phyloP scores from a whole-genome alignment of 2,797 vertebrate species.

The Eremophila alpestris region DNA sequence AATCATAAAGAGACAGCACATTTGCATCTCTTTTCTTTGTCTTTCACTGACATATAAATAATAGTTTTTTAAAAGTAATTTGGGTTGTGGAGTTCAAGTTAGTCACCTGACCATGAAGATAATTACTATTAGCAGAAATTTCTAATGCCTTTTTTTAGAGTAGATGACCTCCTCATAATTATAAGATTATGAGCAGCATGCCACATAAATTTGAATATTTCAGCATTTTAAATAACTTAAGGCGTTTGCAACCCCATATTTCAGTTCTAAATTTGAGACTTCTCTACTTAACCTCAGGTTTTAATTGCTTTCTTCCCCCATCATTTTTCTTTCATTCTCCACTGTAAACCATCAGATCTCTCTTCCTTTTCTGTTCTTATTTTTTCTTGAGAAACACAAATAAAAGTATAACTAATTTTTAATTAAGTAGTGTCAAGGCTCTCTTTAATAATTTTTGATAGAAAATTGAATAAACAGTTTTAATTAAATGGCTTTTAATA shows the following conservation, averaged over 20 bases:
- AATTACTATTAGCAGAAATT: constrained; percentile 34
- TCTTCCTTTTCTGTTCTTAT: neutral
- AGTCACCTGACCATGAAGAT: constrained; percentile 6
- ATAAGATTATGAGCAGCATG: neutral
- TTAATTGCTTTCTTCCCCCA: neutral
- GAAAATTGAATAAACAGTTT: constrained; percentile 29
- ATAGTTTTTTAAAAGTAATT: constrained; percentile 11
- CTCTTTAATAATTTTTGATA: neutral
- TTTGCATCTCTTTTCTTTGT: constrained; percentile 41
- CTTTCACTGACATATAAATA: constrained; percentile 42
- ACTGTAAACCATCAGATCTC: neutral
- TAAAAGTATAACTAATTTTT: neutral
- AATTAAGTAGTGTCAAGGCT: neutral
- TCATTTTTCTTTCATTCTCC: constrained; percentile 4
- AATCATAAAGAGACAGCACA: neutral
- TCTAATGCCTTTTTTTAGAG: neutral
- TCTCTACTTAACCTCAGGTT: neutral
- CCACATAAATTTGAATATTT: constrained; percentile 19
- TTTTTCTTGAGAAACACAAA: constrained; percentile 14
- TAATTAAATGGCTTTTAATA: constrained; percentile 14
- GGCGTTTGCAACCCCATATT: neutral
- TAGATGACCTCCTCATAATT: constrained; percentile 14
- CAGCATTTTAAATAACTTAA: constrained; percentile 6
- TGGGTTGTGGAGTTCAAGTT: neutral
- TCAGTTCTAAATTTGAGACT: neutral